A percentile compares a stretch with the other conserved stretches of the same genome.
phyloP scores from a whole-genome alignment of 1,140 invertebrate species.

The Pseudomyrmex gracilis region DNA sequence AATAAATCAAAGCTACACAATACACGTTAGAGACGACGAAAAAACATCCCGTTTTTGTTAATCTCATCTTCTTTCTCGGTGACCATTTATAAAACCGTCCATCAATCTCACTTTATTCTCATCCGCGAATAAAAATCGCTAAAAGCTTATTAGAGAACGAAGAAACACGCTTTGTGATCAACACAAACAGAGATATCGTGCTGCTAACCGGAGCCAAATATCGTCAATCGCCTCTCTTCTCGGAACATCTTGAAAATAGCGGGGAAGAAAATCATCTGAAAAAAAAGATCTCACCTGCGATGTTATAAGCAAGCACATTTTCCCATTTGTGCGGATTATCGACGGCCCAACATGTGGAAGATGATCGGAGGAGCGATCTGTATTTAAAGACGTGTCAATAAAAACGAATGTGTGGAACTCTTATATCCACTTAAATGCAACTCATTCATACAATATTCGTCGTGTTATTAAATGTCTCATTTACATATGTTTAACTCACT shows the following conservation, averaged over 20 bases:
- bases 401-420: slow-evolving; percentile 11
- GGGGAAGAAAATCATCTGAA: slow-evolving; percentile 68
- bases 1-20: not conserved
- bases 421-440: slow-evolving; percentile 28
- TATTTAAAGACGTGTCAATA: slow-evolving; percentile 44
- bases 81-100: slow-evolving; percentile 7
- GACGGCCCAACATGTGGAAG: slow-evolving; percentile 54
- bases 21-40: slow-evolving; percentile 22
- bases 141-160: slow-evolving; percentile 58
- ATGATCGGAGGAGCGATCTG: slow-evolving; percentile 54
- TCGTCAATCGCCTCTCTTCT: slow-evolving; percentile 55
- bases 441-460: not conserved
- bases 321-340: slow-evolving; percentile 32
- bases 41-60: slow-evolving; percentile 14
- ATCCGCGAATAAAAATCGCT: slow-evolving; percentile 7
- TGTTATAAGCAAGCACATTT: slow-evolving; percentile 40
- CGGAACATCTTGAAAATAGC: slow-evolving; percentile 41
- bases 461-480: slow-evolving; percentile 18
- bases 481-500: slow-evolving; percentile 38
- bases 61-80: slow-evolving; percentile 11
- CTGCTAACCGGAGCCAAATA: slow-evolving; percentile 26
- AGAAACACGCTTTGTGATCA: slow-evolving; percentile 45
- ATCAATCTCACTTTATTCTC: not conserved
- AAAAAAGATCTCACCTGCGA: slow-evolving; percentile 70
- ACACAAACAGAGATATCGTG: not conserved